Percentiles rank a stretch among this genome's conserved stretches.
Evolutionary conservation across 1,140 invertebrate species (phyloP).

Genomic region (Microplitis demolitor): DNA sequence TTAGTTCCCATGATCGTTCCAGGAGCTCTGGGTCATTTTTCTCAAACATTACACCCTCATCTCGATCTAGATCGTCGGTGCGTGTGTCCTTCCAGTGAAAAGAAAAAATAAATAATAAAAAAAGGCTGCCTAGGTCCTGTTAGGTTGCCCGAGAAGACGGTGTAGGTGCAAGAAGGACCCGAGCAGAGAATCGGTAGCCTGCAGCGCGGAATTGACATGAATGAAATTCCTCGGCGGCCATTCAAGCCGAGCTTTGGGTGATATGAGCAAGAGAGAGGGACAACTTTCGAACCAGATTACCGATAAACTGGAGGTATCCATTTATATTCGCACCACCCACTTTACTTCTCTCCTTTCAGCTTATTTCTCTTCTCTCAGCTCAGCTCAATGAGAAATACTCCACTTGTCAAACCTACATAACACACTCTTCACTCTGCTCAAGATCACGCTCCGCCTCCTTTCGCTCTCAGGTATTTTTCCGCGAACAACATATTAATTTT

Average conservation of each 20-base stretch:
- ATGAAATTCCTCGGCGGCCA: not conserved
- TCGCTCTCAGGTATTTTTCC: too few relatives aligned
- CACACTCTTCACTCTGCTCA: too few relatives aligned
- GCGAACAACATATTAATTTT: too few relatives aligned
- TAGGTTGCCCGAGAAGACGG: not conserved
- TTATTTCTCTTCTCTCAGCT: not conserved
- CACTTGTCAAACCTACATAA: not conserved
- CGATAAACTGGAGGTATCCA: not conserved
- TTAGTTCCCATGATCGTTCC: too few relatives aligned
- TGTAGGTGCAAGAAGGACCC: not conserved
- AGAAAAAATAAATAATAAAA: too few relatives aligned
- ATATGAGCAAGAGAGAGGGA: not conserved
- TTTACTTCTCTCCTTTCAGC: not conserved
- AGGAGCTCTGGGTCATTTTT: too few relatives aligned
- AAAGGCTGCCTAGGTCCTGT: too few relatives aligned
- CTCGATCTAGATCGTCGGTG: too few relatives aligned
- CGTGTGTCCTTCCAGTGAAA: too few relatives aligned
- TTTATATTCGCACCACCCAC: not conserved
- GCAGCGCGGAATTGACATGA: not conserved
- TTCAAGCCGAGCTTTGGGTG: not conserved
- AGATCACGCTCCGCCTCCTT: too few relatives aligned
- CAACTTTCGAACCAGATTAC: not conserved
- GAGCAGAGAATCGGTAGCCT: not conserved
- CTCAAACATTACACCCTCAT: too few relatives aligned
- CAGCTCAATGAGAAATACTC: not conserved